Conservation (phyloP, 1,140 invertebrate genomes). For the Bilobella aurantiaca region DNA sequence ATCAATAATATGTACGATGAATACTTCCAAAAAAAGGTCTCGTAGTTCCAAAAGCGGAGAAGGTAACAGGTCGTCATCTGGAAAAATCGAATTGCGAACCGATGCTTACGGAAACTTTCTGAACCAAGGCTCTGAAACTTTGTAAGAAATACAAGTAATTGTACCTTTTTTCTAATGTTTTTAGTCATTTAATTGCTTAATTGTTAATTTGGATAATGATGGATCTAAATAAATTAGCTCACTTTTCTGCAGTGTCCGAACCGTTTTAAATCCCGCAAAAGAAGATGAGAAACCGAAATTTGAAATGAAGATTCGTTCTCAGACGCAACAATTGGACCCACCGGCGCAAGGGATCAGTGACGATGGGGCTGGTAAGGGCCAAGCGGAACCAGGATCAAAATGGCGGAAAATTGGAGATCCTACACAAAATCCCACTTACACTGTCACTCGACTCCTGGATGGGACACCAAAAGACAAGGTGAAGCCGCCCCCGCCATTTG, state of each 20-base stretch:
- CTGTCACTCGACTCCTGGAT: conserved; percentile 16
- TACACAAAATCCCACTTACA: neutral
- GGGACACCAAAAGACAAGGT: conserved; percentile 5
- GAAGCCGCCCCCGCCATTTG: neutral
- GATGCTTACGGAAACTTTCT: conserved; percentile 31
- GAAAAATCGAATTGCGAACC: conserved; percentile 20
- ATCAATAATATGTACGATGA: too few species aligned
- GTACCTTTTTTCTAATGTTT: conserved; percentile 5
- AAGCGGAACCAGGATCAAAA: conserved; percentile 22
- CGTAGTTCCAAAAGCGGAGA: neutral
- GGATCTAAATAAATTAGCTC: neutral
- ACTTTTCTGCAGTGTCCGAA: conserved; percentile 20
- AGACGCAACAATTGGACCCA: neutral
- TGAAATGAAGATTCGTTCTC: conserved; percentile 24
- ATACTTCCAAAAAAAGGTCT: too few species aligned
- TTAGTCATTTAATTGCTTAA: too few species aligned
- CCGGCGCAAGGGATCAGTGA: neutral
- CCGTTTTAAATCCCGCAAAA: conserved; percentile 22
- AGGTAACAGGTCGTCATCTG: neutral
- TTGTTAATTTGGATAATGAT: too few species aligned
- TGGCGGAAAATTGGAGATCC: conserved; percentile 27
- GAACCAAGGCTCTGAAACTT: conserved; percentile 7
- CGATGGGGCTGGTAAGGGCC: neutral
- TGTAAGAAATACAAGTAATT: neutral
- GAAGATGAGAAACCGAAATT: conserved; percentile 17